Evolutionary conservation across 2,797 vertebrate genomes (phyloP), one percentile per base, ranked within the genome.

Genomic region (Heliangelus exortis): DNA sequence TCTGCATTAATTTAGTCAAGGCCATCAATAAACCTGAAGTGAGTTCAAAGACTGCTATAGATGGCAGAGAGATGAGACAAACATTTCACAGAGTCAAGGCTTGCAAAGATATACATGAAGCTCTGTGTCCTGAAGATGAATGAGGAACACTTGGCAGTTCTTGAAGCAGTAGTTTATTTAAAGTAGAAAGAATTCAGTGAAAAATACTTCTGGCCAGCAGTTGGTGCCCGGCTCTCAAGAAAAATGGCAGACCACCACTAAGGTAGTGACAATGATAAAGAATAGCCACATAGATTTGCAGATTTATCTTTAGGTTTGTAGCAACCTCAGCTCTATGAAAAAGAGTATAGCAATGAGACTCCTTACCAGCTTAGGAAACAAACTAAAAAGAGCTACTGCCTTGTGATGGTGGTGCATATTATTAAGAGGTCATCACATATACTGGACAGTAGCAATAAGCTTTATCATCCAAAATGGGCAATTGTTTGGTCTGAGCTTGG

Each of bases 101-200:
- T 95, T 88, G 81, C 55, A 67, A 93, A 95, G 95, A 92, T 93
- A 83, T 94, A 89, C 90, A 73, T 78, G 80, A 93, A 90, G 92
- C 90, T 87, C 73, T 93, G 85, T 93, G 90, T 96, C 91, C 96
- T 95, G 96, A 98, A 98, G 98, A 99, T 98, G 98, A 98, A 99
- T 98, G 98, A 98, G 97, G 94, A 98, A 96, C 98, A 98, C 97
- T 97, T 97, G 97, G 96, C 95, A 96, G 97, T 98, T 98, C 96
- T 97, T 98, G 97, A 98, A 98, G 98, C 96, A 98, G 97, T 98
- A 98, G 98, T 98, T 99, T 99, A 98, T 99, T 99, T 98, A 98
- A 98, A 98, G 98, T 98, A 97, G 97, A 98, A 98, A 97, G 97
- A 98, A 98, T 98, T 98, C 98, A 97, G 96, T 98, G 98, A 98